Conservation (phyloP, 1,140 invertebrate species). For the Arion vulgaris region DNA sequence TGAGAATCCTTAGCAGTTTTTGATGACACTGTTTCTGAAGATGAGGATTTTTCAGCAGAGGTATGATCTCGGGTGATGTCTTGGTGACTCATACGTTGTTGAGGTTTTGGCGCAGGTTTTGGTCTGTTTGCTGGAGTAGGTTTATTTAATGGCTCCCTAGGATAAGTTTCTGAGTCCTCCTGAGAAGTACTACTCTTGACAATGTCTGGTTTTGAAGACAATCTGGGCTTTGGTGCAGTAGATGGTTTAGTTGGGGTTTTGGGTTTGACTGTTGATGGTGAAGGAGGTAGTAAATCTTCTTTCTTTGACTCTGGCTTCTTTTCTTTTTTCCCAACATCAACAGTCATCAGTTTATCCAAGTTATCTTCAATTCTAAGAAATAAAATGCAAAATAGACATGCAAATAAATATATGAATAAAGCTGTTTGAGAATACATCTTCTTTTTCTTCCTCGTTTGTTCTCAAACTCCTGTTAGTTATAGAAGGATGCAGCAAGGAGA, state of each 20-base stretch:
- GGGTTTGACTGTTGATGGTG: not conserved
- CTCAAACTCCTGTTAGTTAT: no score
- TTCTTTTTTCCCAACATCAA: slow-evolving; percentile 20
- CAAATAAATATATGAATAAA: not conserved
- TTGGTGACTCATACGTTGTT: not conserved
- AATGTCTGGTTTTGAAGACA: not conserved
- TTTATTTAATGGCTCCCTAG: not conserved
- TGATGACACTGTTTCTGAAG: not conserved
- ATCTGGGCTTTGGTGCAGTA: slow-evolving; percentile 8
- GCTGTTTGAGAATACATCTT: no score
- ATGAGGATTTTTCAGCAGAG: not conserved
- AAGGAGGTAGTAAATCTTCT: not conserved
- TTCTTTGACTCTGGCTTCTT: not conserved
- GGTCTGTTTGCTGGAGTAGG: not conserved
- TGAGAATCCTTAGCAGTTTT: not conserved
- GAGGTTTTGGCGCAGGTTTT: not conserved
- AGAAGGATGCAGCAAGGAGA: no score
- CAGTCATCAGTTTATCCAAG: slow-evolving; percentile 19
- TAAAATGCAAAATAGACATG: not conserved
- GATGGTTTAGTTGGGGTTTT: not conserved
- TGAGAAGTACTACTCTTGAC: not conserved
- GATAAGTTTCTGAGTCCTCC: not conserved
- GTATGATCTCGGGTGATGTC: not conserved
- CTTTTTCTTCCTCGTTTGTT: no score
- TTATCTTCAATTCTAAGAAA: slow-evolving; percentile 34